phyloP scores from a whole-genome alignment of 2,888 invertebrate genomes.

The Trichogramma evanescens region DNA sequence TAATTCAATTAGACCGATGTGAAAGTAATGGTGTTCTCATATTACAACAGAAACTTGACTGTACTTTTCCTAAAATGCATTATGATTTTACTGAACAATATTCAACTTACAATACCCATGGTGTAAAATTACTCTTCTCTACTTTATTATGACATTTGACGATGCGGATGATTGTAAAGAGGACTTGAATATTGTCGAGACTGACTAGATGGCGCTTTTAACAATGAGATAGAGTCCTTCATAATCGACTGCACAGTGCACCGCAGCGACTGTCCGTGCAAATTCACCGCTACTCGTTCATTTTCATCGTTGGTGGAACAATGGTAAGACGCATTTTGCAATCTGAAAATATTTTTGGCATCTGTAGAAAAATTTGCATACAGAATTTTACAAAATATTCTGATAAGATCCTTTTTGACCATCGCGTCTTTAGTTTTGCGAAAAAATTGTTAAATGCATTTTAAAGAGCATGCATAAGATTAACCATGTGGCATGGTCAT shows the following conservation, averaged over 20 bases:
- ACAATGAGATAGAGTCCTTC: too few relatives aligned
- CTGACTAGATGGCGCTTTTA: neutral
- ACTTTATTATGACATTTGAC: neutral
- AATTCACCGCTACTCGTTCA: slow-evolving; percentile 9
- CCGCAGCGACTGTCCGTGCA: too few relatives aligned
- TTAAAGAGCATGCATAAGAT: too few relatives aligned
- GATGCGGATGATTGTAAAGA: neutral
- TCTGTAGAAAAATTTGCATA: slow-evolving; percentile 1
- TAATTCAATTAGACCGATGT: too few relatives aligned
- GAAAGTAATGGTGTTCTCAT: too few relatives aligned
- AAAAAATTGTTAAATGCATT: too few relatives aligned
- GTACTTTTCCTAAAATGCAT: too few relatives aligned
- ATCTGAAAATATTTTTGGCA: slow-evolving; percentile 10
- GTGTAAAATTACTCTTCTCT: neutral
- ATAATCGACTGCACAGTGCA: too few relatives aligned
- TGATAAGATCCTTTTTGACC: neutral
- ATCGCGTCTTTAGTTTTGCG: too few relatives aligned
- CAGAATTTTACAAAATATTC: neutral
- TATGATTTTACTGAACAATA: too few relatives aligned
- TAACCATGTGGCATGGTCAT: slow-evolving; percentile 10
- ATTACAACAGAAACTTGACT: too few relatives aligned
- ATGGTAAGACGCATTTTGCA: slow-evolving; percentile 18
- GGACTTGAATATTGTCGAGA: neutral
- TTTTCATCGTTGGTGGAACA: slow-evolving; percentile 16
- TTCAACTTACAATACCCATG: too few relatives aligned